Evolutionary conservation across 2,113 vertebrate genomes (phyloP).

Genomic region (Pao palembangensis): DNA sequence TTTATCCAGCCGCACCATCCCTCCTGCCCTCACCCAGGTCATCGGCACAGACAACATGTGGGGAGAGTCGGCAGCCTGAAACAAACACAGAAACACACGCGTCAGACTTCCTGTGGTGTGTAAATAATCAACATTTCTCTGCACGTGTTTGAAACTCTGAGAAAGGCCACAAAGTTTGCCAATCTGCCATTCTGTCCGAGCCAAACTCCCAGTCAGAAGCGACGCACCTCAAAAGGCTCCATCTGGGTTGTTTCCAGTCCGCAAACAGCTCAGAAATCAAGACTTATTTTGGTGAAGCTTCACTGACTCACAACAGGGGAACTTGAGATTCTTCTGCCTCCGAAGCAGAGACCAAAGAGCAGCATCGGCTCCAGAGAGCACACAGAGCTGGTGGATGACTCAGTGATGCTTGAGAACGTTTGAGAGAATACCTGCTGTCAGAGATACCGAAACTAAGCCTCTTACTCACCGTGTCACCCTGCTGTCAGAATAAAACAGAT

Average conservation of each 20-base stretch:
- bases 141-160: too few relatives aligned
- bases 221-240: too few relatives aligned
- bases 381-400: conserved; percentile 26
- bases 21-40: conserved; percentile 92
- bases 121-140: neutral
- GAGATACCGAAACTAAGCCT: conserved; percentile 19
- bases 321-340: conserved; percentile 1
- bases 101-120: neutral
- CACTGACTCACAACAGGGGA: neutral
- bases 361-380: conserved; percentile 1
- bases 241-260: neutral
- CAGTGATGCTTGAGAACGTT: conserved; percentile 28
- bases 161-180: too few relatives aligned
- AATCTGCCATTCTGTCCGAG: too few relatives aligned
- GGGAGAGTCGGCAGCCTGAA: conserved; percentile 70
- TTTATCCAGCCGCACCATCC: conserved; percentile 86
- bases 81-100: conserved; percentile 3
- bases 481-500: conserved; percentile 23
- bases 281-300: neutral
- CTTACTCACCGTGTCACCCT: conserved; percentile 1
- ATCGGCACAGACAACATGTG: conserved; percentile 71
- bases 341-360: conserved; percentile 12
- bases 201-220: too few relatives aligned
- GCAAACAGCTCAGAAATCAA: neutral
- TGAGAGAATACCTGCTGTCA: conserved; percentile 17